Evolutionary conservation across 2,113 vertebrate species (phyloP), one percentile per base, ranked within the genome.

Genomic region (Labeo catla): DNA sequence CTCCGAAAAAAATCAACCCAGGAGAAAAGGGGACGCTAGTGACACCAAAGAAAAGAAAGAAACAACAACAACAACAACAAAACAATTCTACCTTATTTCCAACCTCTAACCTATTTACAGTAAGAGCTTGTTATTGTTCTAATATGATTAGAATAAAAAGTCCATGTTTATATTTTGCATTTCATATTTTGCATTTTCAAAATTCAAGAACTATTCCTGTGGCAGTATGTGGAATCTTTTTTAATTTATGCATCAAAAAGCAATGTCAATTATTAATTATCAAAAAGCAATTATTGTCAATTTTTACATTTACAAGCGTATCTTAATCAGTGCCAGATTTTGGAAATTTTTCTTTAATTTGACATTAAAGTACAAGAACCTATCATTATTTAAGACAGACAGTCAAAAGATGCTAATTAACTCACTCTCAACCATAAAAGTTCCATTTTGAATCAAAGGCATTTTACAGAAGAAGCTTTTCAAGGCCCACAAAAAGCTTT

Each of bases 261-360:
- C 76, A 61, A 15, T 70, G 72, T 77, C 28, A 63, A 43, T 82
- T 68, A 86, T 86, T 84, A 47, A 68, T n/a, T n/a, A n/a, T n/a
- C n/a, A n/a, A n/a, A n/a, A n/a, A n/a, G n/a, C n/a, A n/a, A n/a
- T n/a, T n/a, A n/a, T n/a, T n/a, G n/a, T n/a, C n/a, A n/a, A n/a
- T 19, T 43, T 70, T 70, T 70, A 39, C 15, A 70, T 70, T 39
- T 19, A 39, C 8, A 39, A 39, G 34, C 0, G 1, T 19, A 43
- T 43, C 36, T 66, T 19, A 70, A 70, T 39, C 8, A 45, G 39
- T 72, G 39, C 4, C 4, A 72, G 16, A 72, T 45, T 2, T 45
- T 11, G 8, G 0, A 43, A 6, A 9, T 43, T 43, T 43, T 45
- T 43, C 39, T 39, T 21, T 72, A n/a, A 45, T n/a, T 73, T 73